Evolutionary conservation across 2,888 invertebrate species (phyloP).

Genomic region (Sphaeridia pumilis): DNA sequence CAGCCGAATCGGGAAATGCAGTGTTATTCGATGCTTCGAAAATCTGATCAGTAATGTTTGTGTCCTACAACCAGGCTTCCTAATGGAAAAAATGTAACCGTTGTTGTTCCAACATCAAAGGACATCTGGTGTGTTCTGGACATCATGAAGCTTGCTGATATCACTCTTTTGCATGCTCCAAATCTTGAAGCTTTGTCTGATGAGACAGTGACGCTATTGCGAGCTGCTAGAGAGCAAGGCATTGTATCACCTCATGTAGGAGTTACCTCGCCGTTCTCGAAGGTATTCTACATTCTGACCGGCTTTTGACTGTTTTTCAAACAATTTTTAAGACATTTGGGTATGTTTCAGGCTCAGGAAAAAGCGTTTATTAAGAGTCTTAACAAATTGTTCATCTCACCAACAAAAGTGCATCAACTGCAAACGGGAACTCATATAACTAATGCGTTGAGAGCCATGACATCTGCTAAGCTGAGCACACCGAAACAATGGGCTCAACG

Average conservation of each 20-base stretch:
- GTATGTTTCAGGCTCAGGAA: slow-evolving; percentile 39
- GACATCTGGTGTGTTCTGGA: slow-evolving; percentile 66
- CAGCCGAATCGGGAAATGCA: slow-evolving; percentile 6
- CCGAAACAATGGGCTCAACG: slow-evolving; percentile 28
- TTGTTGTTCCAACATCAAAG: slow-evolving; percentile 59
- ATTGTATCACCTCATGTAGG: slow-evolving; percentile 65
- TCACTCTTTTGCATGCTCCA: slow-evolving; percentile 65
- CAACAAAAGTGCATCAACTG: slow-evolving; percentile 59
- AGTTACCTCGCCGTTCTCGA: slow-evolving; percentile 32
- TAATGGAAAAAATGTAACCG: slow-evolving; percentile 77
- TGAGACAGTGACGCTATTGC: slow-evolving; percentile 66
- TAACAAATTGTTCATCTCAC: slow-evolving; percentile 41
- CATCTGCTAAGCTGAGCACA: slow-evolving; percentile 24
- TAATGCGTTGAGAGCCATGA: slow-evolving; percentile 28
- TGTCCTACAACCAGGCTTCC: no score
- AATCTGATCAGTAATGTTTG: not conserved
- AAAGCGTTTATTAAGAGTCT: slow-evolving; percentile 37
- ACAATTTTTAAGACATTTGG: no score
- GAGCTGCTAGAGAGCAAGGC: slow-evolving; percentile 68
- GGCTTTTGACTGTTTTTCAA: not conserved
- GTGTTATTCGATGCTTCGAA: no score
- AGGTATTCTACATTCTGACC: slow-evolving; percentile 9
- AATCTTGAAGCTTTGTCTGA: slow-evolving; percentile 59
- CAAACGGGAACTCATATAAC: slow-evolving; percentile 55
- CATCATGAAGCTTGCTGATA: slow-evolving; percentile 75